A percentile compares a stretch with the other conserved stretches of the same genome.
These are phyloP conservation scores for Trachelipus rathkii DNA, from an alignment of 1,140 invertebrate genomes.

Conservation along the genomic window DNA sequence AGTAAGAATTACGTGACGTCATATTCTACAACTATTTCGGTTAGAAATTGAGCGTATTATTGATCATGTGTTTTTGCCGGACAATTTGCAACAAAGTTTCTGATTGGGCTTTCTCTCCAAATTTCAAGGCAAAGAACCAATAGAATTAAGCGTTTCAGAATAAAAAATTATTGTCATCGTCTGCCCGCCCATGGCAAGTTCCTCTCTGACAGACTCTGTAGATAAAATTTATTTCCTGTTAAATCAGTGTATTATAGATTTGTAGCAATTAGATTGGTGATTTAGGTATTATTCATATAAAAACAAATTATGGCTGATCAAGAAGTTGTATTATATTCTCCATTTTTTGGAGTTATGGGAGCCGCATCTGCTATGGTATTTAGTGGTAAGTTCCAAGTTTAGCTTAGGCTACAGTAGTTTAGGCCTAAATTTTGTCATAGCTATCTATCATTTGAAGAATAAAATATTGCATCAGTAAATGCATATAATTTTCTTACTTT, in stretches of 20 bases:
- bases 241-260: not conserved
- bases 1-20: not conserved
- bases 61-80: not conserved
- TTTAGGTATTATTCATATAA: not conserved
- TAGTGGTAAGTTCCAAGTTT: not conserved
- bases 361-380: conserved; percentile 2
- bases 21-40: not conserved
- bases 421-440: too few relatives aligned
- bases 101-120: not conserved
- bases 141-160: not conserved
- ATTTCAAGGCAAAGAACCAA: not conserved
- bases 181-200: conserved; percentile 9
- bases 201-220: not conserved
- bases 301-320: conserved; percentile 5
- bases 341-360: conserved; percentile 3
- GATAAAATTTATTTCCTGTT: not conserved
- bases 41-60: not conserved
- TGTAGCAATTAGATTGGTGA: not conserved
- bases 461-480: too few relatives aligned
- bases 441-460: too few relatives aligned
- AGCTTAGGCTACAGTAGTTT: too few relatives aligned
- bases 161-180: not conserved
- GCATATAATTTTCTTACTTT: too few relatives aligned
- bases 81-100: not conserved
- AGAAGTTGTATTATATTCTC: conserved; percentile 2